Base-by-base conservation (phyloP, 2,797 vertebrate species). In the Phyllotis vaccarum region DNA sequence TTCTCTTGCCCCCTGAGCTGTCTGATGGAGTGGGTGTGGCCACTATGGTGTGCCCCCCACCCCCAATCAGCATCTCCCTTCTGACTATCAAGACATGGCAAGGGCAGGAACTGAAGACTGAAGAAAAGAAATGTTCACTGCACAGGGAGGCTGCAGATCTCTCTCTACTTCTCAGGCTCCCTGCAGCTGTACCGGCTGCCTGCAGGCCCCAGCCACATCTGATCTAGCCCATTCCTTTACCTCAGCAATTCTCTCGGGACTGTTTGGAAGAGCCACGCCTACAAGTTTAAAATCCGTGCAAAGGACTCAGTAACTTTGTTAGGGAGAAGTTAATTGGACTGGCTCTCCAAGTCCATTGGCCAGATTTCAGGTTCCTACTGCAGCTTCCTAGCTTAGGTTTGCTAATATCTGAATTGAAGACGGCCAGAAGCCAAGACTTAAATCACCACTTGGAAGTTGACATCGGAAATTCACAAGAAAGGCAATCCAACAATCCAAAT, bases 311-410 rank as follows among this genome's bases (percentile, higher is more conserved):
- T 64, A 90, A 96, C 74, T 95, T 94, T 11, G 13, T 7, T 70
- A 68, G 49, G 76, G 82, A 95, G 88, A 95, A 79, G 62, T 66
- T 83, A 75, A 92, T 94, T 87, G 56, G 56, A 49, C 56, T 92
- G 96, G 72, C 90, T 96, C 82, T 90, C 96, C 85, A 93, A 95
- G 88, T 86, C 96, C 91, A 37, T 80, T 90, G 95, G 97, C 96
- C 82, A 85, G 66, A 54, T 92, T 95, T 95, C 91, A 40, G 93
- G 86, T 76, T 79, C 91, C 81, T n/a, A 34, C 78, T 94, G 82
- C 88, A 68, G 74, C 86, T 78, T 89, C 60, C 89, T 85, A 40
- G 93, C 94, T 92, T 88, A 81, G 52, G 88, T 93, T 95, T 95
- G 95, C 96, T 96, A 96, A 94, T 94, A 95, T 96, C 83, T 92